phyloP scores from a whole-genome alignment of 2,797 vertebrate species.

The Coluber constrictor region DNA sequence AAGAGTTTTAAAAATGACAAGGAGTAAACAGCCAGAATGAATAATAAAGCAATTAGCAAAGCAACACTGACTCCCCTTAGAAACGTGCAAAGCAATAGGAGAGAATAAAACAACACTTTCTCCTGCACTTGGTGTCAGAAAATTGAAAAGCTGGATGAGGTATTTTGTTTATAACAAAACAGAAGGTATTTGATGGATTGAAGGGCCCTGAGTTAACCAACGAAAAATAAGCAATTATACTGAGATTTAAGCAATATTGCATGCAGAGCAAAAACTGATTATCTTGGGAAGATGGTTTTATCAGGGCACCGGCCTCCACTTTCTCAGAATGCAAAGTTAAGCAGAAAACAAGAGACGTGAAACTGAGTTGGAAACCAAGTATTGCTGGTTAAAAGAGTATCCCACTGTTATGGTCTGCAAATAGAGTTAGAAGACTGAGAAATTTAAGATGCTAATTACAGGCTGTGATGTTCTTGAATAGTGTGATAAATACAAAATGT shows the following conservation, averaged over 20 bases:
- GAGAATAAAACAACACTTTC: not conserved
- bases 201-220: not conserved
- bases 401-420: not conserved
- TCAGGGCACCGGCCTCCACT: not conserved
- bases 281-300: not conserved
- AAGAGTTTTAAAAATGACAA: not conserved
- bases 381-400: not conserved
- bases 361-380: not conserved
- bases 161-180: constrained; percentile 19
- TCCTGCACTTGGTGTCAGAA: not conserved
- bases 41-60: constrained; percentile 32
- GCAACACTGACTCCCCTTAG: constrained; percentile 13
- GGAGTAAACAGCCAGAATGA: constrained; percentile 9
- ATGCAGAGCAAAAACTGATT: not conserved
- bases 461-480: not conserved
- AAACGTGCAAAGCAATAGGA: not conserved
- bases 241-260: not conserved
- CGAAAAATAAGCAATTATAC: constrained; percentile 10
- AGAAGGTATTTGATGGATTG: not conserved
- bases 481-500: not conserved
- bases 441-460: constrained; percentile 11
- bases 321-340: not conserved
- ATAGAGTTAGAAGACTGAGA: not conserved
- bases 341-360: not conserved
- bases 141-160: not conserved